phyloP scores from a whole-genome alignment of 2,888 invertebrate genomes.

The Macrophya alboannulata region DNA sequence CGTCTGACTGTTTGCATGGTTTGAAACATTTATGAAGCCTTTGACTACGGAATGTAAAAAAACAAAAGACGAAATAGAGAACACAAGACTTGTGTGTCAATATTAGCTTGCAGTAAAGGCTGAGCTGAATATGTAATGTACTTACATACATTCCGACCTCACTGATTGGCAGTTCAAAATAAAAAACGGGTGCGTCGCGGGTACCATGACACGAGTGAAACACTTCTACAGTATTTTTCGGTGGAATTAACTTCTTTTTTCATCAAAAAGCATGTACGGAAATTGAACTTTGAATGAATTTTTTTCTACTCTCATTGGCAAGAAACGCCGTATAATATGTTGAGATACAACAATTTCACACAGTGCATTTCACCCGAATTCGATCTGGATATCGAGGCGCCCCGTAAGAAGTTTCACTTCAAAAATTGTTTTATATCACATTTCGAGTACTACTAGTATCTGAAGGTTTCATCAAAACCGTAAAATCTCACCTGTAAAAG shows the following conservation, averaged over 20 bases:
- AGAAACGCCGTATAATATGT: no score
- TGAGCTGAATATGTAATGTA: not conserved
- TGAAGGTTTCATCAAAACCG: not conserved
- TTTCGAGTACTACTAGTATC: not conserved
- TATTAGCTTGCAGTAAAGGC: conserved; percentile 12
- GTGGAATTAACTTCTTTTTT: no score
- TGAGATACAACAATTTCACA: no score
- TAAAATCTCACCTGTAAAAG: not conserved
- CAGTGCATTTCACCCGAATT: no score
- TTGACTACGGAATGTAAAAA: conserved; percentile 16
- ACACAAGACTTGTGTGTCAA: conserved; percentile 25
- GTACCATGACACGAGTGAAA: no score
- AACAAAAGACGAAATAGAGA: conserved; percentile 27
- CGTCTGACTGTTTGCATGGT: conserved; percentile 45
- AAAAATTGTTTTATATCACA: conserved; percentile 1
- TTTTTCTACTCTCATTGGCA: no score
- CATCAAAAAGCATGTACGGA: no score
- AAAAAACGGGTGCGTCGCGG: no score
- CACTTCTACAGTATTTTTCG: no score
- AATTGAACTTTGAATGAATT: no score
- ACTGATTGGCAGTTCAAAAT: not conserved
- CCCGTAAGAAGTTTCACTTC: no score
- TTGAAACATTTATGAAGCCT: conserved; percentile 35
- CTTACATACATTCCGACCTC: conserved; percentile 11
- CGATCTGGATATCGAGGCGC: no score